Base-by-base conservation (phyloP, 2,797 vertebrate genomes). In the Paratrypauchen microcephalus region DNA sequence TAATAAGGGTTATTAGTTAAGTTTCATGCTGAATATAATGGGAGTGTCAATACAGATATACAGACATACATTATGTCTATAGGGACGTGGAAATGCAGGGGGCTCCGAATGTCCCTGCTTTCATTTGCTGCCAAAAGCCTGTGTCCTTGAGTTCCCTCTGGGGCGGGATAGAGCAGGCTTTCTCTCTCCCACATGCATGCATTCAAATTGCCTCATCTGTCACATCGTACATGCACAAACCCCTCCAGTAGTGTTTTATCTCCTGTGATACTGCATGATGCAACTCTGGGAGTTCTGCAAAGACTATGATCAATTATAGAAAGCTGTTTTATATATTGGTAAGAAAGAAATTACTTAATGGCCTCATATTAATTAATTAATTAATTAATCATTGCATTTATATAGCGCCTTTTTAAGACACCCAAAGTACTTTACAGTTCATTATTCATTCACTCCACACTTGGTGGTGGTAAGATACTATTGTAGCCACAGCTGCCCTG, bases 71-170 rank as follows among this genome's bases (percentile, higher is more conserved):
- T 54, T 24, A 61, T 32, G 52, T 26, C 48, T 73, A 61, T 57
- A 71, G 66, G 69, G 58, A 32, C 50, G 72, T 28, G 68, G 76
- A 57, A 32, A 71, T 66, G 63, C 45, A 50, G 63, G 24, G 59
- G 36, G 30, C 48, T 9, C n/a, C 4, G 39, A 45, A 1, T 6
- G 75, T 75, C 75, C 70, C 65, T 36, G 70, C 82, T 84, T 86
- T 87, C 76, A 88, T 88, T 84, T 88, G 75, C 76, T 90, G 71
- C 78, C 81, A 80, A 83, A 83, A 82, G 75, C 75, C 82, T 86
- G 83, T 86, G 88, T 84, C 89, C 80, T 87, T 88, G 84, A 82
- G 72, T 83, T 76, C n/a, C 79, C 85, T 82, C 72, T 72, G 77
- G 72, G 80, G 75, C 56, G 55, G 70, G 69, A 70, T 74, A 75